These are phyloP conservation scores for Notarius quadriscutis DNA, from an alignment of 2,113 vertebrate genomes.

Conservation along the genomic window DNA sequence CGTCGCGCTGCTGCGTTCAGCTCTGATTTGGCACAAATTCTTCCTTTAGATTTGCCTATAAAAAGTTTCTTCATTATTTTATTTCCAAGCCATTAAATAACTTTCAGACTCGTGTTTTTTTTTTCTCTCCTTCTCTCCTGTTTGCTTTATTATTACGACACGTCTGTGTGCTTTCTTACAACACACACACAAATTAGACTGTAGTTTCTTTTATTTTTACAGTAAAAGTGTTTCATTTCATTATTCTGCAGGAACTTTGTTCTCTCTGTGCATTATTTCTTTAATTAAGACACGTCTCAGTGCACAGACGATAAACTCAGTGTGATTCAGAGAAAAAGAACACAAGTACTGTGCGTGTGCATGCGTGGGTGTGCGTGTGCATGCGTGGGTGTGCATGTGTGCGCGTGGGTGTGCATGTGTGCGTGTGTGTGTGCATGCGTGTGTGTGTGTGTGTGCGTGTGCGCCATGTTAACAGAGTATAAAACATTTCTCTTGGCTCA, in stretches of 20 bases:
- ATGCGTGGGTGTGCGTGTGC: background rate
- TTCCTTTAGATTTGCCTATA: background rate
- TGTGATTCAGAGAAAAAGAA: background rate
- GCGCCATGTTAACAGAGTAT: too few species aligned
- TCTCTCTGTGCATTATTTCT: background rate
- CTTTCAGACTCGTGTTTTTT: background rate
- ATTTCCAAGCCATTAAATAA: background rate
- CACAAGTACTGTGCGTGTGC: background rate
- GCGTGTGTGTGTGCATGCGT: background rate
- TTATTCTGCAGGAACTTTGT: conserved; percentile 9
- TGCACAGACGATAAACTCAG: background rate
- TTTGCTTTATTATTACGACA: background rate
- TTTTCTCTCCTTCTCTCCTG: background rate
- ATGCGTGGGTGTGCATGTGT: background rate
- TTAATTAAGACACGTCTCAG: background rate
- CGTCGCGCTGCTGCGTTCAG: conserved; percentile 15
- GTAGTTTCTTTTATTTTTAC: background rate
- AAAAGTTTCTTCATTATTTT: conserved; percentile 29
- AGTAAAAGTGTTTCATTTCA: background rate
- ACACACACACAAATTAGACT: background rate
- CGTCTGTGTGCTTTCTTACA: background rate
- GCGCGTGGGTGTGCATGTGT: background rate
- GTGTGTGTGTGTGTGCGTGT: background rate
- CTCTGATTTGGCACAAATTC: conserved; percentile 19
- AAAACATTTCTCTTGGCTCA: background rate